Evolutionary conservation across 1,140 invertebrate species (phyloP).

Genomic region (Nylanderia fulva): DNA sequence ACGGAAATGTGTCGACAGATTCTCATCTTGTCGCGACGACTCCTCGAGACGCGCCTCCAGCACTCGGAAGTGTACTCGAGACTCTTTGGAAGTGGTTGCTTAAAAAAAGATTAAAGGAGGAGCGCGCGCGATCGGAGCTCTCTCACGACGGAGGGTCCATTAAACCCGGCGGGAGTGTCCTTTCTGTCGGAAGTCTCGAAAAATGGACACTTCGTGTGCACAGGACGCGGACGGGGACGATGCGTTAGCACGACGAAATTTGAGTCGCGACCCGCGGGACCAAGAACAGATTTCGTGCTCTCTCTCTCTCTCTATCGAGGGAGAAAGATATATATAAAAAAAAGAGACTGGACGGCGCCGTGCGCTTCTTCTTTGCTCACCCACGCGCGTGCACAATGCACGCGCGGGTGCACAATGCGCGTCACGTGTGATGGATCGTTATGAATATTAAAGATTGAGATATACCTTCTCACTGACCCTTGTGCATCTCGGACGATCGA

Average conservation of each 20-base stretch:
- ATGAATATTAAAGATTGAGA: slow-evolving; percentile 61
- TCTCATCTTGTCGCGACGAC: slow-evolving; percentile 22
- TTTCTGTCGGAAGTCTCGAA: slow-evolving; percentile 76
- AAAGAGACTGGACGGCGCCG: not conserved
- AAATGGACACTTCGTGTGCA: slow-evolving; percentile 69
- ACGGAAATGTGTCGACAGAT: slow-evolving; percentile 42
- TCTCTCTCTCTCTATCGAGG: not conserved
- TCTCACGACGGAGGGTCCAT: slow-evolving; percentile 64
- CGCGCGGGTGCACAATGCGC: slow-evolving; percentile 51
- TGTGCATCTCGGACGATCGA: not conserved
- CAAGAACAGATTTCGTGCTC: slow-evolving; percentile 76
- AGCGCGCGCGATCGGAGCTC: slow-evolving; percentile 45
- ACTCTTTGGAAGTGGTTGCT: slow-evolving; percentile 46
- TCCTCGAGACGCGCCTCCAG: slow-evolving; percentile 40
- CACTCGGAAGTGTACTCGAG: slow-evolving; percentile 44
- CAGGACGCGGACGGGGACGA: slow-evolving; percentile 57
- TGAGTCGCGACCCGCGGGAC: slow-evolving; percentile 65
- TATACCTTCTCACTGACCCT: not conserved
- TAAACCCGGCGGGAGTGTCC: slow-evolving; percentile 70
- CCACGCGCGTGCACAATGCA: slow-evolving; percentile 46
- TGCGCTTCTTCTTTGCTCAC: slow-evolving; percentile 29
- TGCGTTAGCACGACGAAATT: slow-evolving; percentile 67
- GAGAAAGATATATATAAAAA: too few relatives aligned
- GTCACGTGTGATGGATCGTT: slow-evolving; percentile 56
- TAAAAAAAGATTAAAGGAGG: slow-evolving; percentile 49